phyloP scores from a whole-genome alignment of 2,113 vertebrate species.

The Zapornia atra region DNA sequence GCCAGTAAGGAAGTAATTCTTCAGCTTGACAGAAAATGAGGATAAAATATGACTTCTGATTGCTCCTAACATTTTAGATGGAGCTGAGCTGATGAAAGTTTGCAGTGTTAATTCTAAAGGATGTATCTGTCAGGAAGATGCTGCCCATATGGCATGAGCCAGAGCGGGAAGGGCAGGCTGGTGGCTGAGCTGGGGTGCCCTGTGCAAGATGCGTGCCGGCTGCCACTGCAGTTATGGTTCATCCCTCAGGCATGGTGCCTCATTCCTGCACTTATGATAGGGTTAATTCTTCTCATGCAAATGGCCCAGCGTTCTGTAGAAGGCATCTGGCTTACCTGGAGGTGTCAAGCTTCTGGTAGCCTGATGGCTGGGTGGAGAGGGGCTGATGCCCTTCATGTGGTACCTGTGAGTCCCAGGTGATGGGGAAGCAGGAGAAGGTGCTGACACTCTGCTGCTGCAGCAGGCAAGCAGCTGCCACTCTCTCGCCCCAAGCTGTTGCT shows the following conservation, averaged over 20 bases:
- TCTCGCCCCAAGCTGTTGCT: neutral
- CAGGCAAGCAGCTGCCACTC: neutral
- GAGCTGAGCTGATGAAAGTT: neutral
- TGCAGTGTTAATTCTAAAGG: neutral
- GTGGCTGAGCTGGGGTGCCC: neutral
- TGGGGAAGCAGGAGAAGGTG: neutral
- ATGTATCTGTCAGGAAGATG: accelerated
- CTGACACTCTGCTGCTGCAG: neutral
- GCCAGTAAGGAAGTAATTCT: neutral
- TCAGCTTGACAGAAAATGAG: neutral
- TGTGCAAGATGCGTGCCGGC: neutral
- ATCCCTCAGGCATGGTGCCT: neutral
- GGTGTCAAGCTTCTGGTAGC: accelerated
- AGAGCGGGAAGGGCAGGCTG: neutral
- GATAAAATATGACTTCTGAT: neutral
- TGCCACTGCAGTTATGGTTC: accelerated
- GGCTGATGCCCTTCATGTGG: accelerated
- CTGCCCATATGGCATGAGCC: accelerated
- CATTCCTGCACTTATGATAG: neutral
- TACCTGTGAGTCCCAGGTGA: neutral
- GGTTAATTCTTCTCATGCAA: neutral
- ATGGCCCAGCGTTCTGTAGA: accelerated
- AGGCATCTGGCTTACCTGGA: neutral
- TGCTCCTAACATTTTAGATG: neutral
- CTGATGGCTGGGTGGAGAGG: neutral